Evolutionary conservation across 1,140 invertebrate species (phyloP), one percentile per base, ranked within the genome.

Genomic region (Teleopsis dalmanni): DNA sequence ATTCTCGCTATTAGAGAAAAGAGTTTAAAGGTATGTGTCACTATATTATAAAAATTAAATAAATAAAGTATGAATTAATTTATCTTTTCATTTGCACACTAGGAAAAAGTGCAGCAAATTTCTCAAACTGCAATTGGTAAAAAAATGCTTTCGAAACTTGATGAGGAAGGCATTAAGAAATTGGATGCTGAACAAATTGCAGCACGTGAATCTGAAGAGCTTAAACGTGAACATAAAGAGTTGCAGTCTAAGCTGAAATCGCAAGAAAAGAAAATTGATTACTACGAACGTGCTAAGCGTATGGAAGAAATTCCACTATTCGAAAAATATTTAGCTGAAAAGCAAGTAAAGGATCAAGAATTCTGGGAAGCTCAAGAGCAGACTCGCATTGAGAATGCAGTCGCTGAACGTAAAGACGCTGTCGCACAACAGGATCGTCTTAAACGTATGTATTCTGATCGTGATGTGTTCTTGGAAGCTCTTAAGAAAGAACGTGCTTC

Each of bases 191-290:
- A 91, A 57, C 83, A 87, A 47, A 89, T 89, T 40, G 84, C 85
- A 2, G 80, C 80, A 7, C 81, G 84, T 25, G 91, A 95, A 69
- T 85, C 87, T 3, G 90, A 94, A 64, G 91, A 95, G 62, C 59
- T 93, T 43, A 87, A 91, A 69, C 90, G 91, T 55, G 90, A 93
- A 67, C 81, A 88, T 33, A 81, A 86, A 14, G 91, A 95, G 65
- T 73, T 93, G 57, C 84, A 89, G 57, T 87, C 90, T 22, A 84
- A 89, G 55, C 74, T 96, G 4, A 94, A 94, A 63, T 85, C 86
- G 0, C 92, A 96, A 60, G 91, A 95, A 67, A 95, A 95, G 75
- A 94, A 78, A 65, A 82, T 95, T 9, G 93, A 96, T 73, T 93
- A 96, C 69, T 82, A 93, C 57, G 92, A 95, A 63, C 77, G 95